Evolutionary conservation across 2,888 invertebrate genomes (phyloP), one percentile per base, ranked within the genome.

Genomic region (Tetropium fuscum): DNA sequence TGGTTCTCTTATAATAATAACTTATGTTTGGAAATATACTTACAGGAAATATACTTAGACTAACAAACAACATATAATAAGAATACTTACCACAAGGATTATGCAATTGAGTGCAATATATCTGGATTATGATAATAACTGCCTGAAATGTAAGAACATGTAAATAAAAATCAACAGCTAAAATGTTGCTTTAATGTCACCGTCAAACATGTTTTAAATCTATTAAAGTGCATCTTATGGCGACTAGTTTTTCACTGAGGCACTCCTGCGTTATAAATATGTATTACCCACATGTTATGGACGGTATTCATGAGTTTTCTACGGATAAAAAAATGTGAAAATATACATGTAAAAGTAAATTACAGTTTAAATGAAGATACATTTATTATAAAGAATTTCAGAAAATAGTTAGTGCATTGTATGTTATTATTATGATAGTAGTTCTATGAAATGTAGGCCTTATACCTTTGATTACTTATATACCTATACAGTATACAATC

Each of bases 21-120:
- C n/a, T n/a, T n/a, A n/a, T n/a, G n/a, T n/a, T n/a, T n/a, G n/a
- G n/a, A n/a, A n/a, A n/a, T n/a, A n/a, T n/a, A n/a, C n/a, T n/a
- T n/a, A n/a, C n/a, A n/a, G n/a, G n/a, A n/a, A n/a, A n/a, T n/a
- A n/a, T n/a, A n/a, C n/a, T n/a, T n/a, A n/a, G n/a, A n/a, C n/a
- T n/a, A n/a, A n/a, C n/a, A n/a, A n/a, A n/a, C n/a, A n/a, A n/a
- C n/a, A n/a, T n/a, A n/a, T n/a, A n/a, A n/a, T n/a, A n/a, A n/a
- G n/a, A n/a, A n/a, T 15, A 44, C 44, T 44, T 44, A 44, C 44
- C 44, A 20, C 44, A 44, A 4, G 8, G 27, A n/a, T 44, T 44
- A 16, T 44, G 16, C 10, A 13, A 15, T 7, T 16, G 13, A 16
- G 25, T 15, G 15, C 3, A 15, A 11, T 13, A 27, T 6, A 10